Base-by-base conservation (phyloP, 2,888 invertebrate species). In the Drosophila lacicola region DNA sequence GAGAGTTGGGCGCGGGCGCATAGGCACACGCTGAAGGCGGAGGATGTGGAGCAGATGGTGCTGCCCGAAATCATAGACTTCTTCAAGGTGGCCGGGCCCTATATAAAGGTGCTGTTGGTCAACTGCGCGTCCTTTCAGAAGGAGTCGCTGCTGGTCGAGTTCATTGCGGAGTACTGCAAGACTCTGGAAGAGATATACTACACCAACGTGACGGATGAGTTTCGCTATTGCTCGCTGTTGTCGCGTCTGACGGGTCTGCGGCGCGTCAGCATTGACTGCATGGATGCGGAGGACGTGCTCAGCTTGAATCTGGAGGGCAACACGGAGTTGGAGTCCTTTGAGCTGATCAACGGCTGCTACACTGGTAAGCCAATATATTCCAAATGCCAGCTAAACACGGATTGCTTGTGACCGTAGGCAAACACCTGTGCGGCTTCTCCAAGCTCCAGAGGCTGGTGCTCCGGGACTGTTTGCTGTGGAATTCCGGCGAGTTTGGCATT, bases 401-500 rank as follows among this genome's bases (percentile, higher is more conserved):
- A 13, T 36, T 33, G 13, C 21, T 17, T 44, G 34, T 29, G 41
- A 37, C 14, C 9, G 9, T 33, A 85, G 85, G 85, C 14, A 77
- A 86, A 72, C 62, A 86, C 33, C 57, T 86, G 5, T 74, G 74
- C 57, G 81, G 78, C 2, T 72, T 86, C 55, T 58, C 70, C 25
- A 78, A 86, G 13, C 78, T 86, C 0, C 63, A 63, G 0, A 55
- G 51, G 2, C 65, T 86, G 4, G 71, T 81, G 4, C 65, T 86
- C 1, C 81, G 86, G 0, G 83, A 86, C 11, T 86, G 85, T 11
- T 51, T 88, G 0, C 67, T 86, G 0, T 88, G 88, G 85, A 83
- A 83, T 19, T 86, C 87, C 1, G 60, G 56, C 0, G 88, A 88
- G 9, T 88, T 86, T 29, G 81, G 80, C 1, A 78, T 86, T n/a